A percentile compares a stretch with the other conserved stretches of the same genome.
Conservation (phyloP, 2,797 vertebrate species). For the Parauchenoglanis punctatus region DNA sequence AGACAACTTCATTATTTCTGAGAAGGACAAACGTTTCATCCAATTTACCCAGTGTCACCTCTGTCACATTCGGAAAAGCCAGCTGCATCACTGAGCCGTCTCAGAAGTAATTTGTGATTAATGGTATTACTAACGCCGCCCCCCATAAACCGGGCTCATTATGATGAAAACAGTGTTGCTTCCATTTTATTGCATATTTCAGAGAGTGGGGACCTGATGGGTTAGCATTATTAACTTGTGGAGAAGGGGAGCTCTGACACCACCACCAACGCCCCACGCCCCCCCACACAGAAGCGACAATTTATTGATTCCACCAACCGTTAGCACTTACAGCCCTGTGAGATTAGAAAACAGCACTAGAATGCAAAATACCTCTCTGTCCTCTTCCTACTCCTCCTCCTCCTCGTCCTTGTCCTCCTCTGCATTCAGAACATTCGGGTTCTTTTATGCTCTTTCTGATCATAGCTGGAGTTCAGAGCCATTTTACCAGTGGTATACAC, state of each 20-base stretch:
- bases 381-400: not conserved
- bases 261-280: not conserved
- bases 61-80: not conserved
- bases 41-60: slow-evolving; percentile 14
- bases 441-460: not conserved
- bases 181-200: slow-evolving; percentile 5
- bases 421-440: not conserved
- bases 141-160: slow-evolving; percentile 19
- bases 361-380: slow-evolving; percentile 57
- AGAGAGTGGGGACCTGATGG: not conserved
- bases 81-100: not conserved
- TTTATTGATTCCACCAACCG: slow-evolving; percentile 63
- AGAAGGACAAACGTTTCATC: not conserved
- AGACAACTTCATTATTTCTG: slow-evolving; percentile 17
- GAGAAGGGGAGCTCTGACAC: not conserved
- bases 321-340: slow-evolving; percentile 58
- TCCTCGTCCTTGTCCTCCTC: not conserved
- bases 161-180: slow-evolving; percentile 24
- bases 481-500: not conserved
- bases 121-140: slow-evolving; percentile 1
- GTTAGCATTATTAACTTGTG: slow-evolving; percentile 17
- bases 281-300: not conserved
- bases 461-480: not conserved
- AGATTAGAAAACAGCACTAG: slow-evolving; percentile 57
- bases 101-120: slow-evolving; percentile 22